Evolutionary conservation across 2,113 vertebrate genomes (phyloP).

Genomic region (Amphiprion percula): DNA sequence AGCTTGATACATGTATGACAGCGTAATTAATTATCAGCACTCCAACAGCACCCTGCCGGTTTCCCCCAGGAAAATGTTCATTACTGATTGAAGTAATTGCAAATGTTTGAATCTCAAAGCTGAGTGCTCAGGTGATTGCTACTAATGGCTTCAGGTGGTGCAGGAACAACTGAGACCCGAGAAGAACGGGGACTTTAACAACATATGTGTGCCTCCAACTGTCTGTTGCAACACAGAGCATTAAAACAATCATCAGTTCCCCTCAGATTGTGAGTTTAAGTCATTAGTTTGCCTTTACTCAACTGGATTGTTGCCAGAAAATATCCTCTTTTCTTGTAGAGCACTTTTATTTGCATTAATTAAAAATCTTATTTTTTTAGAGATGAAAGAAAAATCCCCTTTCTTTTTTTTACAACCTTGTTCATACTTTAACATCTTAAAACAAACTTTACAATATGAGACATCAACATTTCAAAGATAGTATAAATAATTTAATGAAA

Average conservation of each 20-base stretch:
- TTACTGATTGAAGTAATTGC: slow-evolving; percentile 67
- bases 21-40: slow-evolving; percentile 58
- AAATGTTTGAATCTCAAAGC: slow-evolving; percentile 18
- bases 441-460: no score
- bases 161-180: background rate
- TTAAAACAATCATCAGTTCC: background rate
- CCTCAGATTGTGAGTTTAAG: background rate
- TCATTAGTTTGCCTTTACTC: slow-evolving; percentile 1
- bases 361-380: background rate
- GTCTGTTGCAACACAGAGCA: background rate
- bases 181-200: slow-evolving; percentile 1
- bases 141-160: slow-evolving; percentile 15
- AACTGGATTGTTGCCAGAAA: background rate
- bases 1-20: slow-evolving; percentile 35
- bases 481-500: no score
- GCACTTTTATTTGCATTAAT: background rate
- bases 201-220: background rate
- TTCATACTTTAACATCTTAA: no score
- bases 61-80: slow-evolving; percentile 37
- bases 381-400: background rate
- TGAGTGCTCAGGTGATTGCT: slow-evolving; percentile 20
- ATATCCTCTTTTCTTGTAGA: background rate
- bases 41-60: slow-evolving; percentile 29
- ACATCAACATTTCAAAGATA: no score
- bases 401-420: background rate